phyloP scores from a whole-genome alignment of 2,113 vertebrate genomes.

The Hydrolagus affinis region DNA sequence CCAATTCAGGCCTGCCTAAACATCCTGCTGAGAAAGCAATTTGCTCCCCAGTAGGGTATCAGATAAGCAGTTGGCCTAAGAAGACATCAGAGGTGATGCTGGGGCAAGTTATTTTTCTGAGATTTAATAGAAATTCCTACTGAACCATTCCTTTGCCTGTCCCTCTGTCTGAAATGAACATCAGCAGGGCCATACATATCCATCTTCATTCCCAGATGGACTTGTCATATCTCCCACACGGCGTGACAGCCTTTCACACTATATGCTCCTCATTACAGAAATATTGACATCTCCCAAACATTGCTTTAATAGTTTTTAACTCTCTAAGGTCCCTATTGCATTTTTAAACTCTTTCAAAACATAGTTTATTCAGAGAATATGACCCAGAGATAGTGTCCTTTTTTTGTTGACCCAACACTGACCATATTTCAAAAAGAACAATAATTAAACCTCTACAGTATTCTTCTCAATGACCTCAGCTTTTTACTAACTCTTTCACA shows the following conservation, averaged over 20 bases:
- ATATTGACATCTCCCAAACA: conserved; percentile 38
- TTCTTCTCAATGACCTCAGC: conserved; percentile 13
- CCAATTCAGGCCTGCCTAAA: conserved; percentile 64
- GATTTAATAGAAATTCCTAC: conserved; percentile 62
- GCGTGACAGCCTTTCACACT: conserved; percentile 46
- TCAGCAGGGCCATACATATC: conserved; percentile 43
- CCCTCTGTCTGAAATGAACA: conserved; percentile 38
- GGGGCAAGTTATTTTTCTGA: conserved; percentile 59
- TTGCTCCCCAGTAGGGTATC: conserved; percentile 65
- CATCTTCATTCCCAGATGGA: conserved; percentile 39
- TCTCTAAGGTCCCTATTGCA: conserved; percentile 6
- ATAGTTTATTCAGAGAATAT: neutral
- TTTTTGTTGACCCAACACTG: conserved; percentile 16
- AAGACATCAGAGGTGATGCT: conserved; percentile 62
- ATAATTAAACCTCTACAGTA: neutral
- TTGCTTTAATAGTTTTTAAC: conserved; percentile 18
- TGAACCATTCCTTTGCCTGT: conserved; percentile 45
- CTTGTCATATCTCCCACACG: conserved; percentile 43
- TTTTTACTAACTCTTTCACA: neutral
- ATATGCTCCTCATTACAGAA: conserved; percentile 44
- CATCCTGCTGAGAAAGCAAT: conserved; percentile 72
- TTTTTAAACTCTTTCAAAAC: conserved; percentile 13
- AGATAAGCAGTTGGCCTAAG: conserved; percentile 65
- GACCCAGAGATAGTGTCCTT: neutral
- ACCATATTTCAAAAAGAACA: neutral